Evolutionary conservation across 2,888 invertebrate species (phyloP).

Genomic region (Melolontha melolontha): DNA sequence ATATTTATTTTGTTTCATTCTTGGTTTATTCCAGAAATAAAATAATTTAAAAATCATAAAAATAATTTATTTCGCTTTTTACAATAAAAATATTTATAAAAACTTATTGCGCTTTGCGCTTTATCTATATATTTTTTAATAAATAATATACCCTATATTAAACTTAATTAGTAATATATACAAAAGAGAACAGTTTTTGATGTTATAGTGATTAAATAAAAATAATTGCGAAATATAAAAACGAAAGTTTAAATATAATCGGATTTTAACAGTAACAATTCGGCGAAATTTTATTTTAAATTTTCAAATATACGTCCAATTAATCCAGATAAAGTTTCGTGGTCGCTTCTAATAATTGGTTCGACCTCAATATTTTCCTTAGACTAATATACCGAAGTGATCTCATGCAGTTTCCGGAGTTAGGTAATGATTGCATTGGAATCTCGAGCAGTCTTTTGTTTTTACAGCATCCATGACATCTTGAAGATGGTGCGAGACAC

Average conservation of each 20-base stretch:
- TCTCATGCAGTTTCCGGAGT: constrained; percentile 48
- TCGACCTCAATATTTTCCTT: too few species aligned
- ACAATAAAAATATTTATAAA: constrained; percentile 29
- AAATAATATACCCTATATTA: neutral
- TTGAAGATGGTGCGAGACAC: constrained; percentile 76
- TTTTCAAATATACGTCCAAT: too few species aligned
- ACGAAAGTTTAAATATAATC: neutral
- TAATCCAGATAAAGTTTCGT: too few species aligned
- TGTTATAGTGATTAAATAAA: neutral
- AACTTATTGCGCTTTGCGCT: neutral
- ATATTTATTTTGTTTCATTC: too few species aligned
- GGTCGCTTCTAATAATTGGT: too few species aligned
- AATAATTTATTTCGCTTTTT: constrained; percentile 30
- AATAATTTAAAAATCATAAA: constrained; percentile 17
- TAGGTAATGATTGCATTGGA: constrained; percentile 67
- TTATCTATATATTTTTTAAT: neutral
- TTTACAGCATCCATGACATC: constrained; percentile 82
- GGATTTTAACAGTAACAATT: constrained; percentile 2
- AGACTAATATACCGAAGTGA: neutral
- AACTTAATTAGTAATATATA: too few species aligned
- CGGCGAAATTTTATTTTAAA: too few species aligned
- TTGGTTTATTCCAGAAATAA: too few species aligned
- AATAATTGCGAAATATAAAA: neutral
- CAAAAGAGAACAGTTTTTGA: too few species aligned
- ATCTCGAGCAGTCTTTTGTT: constrained; percentile 75